Conservation (phyloP, 2,113 vertebrate genomes). For the Chloropsis cyanopogon region DNA sequence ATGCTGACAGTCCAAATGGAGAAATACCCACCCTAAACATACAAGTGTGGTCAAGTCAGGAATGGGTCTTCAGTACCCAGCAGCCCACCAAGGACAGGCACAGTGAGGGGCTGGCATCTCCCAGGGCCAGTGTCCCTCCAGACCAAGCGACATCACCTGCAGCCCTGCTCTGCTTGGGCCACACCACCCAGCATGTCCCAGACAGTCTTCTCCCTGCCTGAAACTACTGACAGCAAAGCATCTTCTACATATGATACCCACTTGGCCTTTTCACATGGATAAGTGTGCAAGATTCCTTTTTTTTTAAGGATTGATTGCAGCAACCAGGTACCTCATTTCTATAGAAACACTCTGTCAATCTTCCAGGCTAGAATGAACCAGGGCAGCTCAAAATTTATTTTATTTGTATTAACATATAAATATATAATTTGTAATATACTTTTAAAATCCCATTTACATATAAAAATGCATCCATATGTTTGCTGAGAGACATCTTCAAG, state of each 20-base stretch:
- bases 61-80: background rate
- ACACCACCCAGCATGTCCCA: fast-evolving
- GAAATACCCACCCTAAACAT: background rate
- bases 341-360: background rate
- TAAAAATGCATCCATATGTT: background rate
- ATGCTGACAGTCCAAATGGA: background rate
- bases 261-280: background rate
- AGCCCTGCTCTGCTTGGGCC: fast-evolving
- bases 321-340: background rate
- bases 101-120: fast-evolving
- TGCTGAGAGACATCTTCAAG: background rate
- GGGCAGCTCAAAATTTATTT: background rate
- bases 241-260: background rate
- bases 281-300: fast-evolving
- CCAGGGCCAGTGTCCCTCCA: fast-evolving
- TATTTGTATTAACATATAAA: background rate
- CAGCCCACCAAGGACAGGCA: no score
- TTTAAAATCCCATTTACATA: background rate
- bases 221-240: background rate
- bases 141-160: no score
- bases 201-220: background rate
- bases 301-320: background rate
- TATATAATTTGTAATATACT: no score
- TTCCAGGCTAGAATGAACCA: background rate
- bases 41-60: fast-evolving